Percentiles rank a stretch among this genome's conserved stretches.
Conservation (phyloP, 2,888 invertebrate genomes). For the Quadroppia sp. region DNA sequence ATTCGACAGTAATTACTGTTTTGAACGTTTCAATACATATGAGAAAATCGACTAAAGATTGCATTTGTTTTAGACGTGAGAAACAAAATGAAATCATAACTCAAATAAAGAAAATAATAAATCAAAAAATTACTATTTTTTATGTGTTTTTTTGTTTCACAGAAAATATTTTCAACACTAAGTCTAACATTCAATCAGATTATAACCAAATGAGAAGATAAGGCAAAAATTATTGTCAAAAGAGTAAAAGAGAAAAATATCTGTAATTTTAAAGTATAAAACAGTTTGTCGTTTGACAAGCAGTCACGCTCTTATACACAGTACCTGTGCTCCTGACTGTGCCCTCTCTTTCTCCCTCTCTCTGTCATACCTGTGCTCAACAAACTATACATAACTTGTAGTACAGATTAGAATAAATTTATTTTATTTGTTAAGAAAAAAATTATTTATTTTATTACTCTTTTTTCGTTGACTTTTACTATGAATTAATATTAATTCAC, state of each 20-base stretch:
- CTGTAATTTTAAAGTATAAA: not conserved
- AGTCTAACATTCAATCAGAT: slow-evolving; percentile 1
- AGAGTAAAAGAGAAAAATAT: not conserved
- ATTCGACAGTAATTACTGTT: too few species aligned
- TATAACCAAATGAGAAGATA: slow-evolving; percentile 8
- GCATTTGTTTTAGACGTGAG: too few species aligned
- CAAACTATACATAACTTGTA: not conserved
- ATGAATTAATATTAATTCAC: not conserved
- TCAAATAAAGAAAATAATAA: too few species aligned
- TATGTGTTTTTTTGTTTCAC: not conserved
- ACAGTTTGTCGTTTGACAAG: slow-evolving; percentile 7
- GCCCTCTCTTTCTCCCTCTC: not conserved
- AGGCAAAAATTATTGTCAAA: not conserved
- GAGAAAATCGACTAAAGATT: too few species aligned
- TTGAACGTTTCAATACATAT: too few species aligned
- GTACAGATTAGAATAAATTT: not conserved
- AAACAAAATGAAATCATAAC: too few species aligned
- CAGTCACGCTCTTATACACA: not conserved
- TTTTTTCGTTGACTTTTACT: not conserved
- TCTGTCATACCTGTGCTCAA: not conserved
- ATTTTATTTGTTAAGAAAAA: not conserved
- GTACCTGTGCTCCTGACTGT: not conserved
- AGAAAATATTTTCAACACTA: not conserved
- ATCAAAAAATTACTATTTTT: too few species aligned
- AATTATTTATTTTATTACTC: not conserved